Evolutionary conservation across 2,888 invertebrate species (phyloP), one percentile per base, ranked within the genome.

Genomic region (Macrophya alboannulata): DNA sequence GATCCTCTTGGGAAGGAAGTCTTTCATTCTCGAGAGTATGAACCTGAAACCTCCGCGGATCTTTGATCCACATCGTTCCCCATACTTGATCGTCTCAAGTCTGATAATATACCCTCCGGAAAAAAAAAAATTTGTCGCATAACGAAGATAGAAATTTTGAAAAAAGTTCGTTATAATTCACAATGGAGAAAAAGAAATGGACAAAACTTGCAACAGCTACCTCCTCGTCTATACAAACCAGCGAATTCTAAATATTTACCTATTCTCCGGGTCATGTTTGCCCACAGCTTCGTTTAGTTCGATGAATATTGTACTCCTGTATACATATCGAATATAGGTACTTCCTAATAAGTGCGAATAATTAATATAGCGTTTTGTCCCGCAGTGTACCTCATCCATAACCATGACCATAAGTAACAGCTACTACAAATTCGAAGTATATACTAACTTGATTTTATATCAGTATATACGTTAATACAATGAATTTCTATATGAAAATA

Each of bases 401-500:
- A n/a, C 9, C 25, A 43, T 10, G 62, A 59, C 62, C 62, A 62
- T 43, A 81, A 81, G 43, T 81, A 59, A 81, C 21, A 81, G 62
- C 51, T 55, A 48, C 37, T 74, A 51, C 25, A 10, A 31, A 15
- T 37, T 37, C 51, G 15, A 55, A 37, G 15, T 37, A 77, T 51
- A 37, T n/a, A 9, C 77, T 48, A 15, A 37, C 10, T 10, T 43
- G 4, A 51, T 40, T 25, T 62, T 40, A 21, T 81, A 62, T 15
- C 40, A n/a, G n/a, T n/a, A 8, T 12, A 45, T 43, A 10, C 21
- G 40, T 12, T 6, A 62, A 71, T 10, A 31, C 43, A 71, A 83
- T 68, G 62, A 37, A 51, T 83, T 48, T 65, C n/a, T 37, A 71
- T 37, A 71, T 71, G 65, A 31, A 51, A 83, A 83, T 83, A 68